Evolutionary conservation across 2,797 vertebrate species (phyloP).

Genomic region (Dendrocincla fuliginosa): DNA sequence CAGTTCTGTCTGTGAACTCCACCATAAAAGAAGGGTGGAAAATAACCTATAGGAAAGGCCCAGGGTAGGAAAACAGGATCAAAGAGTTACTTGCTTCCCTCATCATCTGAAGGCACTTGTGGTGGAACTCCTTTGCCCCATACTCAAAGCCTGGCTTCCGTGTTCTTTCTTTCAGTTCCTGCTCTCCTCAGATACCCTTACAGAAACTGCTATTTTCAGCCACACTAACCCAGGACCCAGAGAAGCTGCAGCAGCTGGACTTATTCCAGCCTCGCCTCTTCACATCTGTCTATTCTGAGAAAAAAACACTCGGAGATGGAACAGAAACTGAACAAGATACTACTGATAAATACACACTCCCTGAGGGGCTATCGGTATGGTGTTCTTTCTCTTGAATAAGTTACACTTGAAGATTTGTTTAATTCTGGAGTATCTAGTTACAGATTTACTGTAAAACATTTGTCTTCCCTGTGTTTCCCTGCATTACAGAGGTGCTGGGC

Average conservation of each 20-base stretch:
- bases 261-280: conserved; percentile 92
- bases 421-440: background rate
- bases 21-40: background rate
- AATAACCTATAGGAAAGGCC: background rate
- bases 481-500: background rate
- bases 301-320: background rate
- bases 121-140: background rate
- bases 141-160: background rate
- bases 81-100: background rate
- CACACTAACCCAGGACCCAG: conserved; percentile 92
- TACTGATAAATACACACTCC: conserved; percentile 81
- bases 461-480: background rate
- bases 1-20: background rate
- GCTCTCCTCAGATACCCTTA: conserved; percentile 85
- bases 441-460: background rate
- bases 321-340: background rate
- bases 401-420: background rate
- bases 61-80: background rate
- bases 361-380: conserved; percentile 85
- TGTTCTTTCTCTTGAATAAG: background rate
- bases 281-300: conserved; percentile 74
- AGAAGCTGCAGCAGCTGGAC: conserved; percentile 90
- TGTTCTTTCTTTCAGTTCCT: conserved; percentile 75
- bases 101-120: background rate
- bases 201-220: conserved; percentile 98